Conservation (phyloP, 1,140 invertebrate species). For the Saccostrea glomerata region DNA sequence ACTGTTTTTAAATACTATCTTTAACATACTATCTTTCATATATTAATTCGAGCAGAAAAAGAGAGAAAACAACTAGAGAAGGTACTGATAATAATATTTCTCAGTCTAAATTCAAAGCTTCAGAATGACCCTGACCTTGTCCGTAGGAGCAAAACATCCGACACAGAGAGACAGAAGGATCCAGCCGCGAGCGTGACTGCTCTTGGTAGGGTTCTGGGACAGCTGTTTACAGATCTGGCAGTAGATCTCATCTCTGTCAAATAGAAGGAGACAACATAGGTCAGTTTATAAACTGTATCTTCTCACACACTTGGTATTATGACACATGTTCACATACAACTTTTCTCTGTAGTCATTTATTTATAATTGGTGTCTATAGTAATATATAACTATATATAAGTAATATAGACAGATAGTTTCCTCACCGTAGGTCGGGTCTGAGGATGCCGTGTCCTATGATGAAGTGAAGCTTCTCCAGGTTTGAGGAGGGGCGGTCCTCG, state of each 20-base stretch:
- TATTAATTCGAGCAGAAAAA: too few relatives aligned
- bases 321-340: too few relatives aligned
- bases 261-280: neutral
- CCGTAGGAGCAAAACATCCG: conserved; percentile 98
- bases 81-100: too few relatives aligned
- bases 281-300: too few relatives aligned
- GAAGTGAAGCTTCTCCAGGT: conserved; percentile 98
- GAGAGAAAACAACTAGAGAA: too few relatives aligned
- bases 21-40: too few relatives aligned
- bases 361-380: too few relatives aligned
- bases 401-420: neutral
- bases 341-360: too few relatives aligned
- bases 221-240: conserved; percentile 99
- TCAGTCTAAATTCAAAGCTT: too few relatives aligned
- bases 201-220: conserved; percentile 96
- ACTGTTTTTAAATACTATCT: too few relatives aligned
- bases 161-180: conserved; percentile 98
- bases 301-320: too few relatives aligned
- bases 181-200: conserved; percentile 98
- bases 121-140: conserved; percentile 82
- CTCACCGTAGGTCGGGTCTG: conserved; percentile 92
- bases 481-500: conserved; percentile 96
- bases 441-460: conserved; percentile 99
- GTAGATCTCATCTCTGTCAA: conserved; percentile 96
- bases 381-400: too few relatives aligned